Conservation (phyloP, 2,113 vertebrate species). For the Natator depressus region DNA sequence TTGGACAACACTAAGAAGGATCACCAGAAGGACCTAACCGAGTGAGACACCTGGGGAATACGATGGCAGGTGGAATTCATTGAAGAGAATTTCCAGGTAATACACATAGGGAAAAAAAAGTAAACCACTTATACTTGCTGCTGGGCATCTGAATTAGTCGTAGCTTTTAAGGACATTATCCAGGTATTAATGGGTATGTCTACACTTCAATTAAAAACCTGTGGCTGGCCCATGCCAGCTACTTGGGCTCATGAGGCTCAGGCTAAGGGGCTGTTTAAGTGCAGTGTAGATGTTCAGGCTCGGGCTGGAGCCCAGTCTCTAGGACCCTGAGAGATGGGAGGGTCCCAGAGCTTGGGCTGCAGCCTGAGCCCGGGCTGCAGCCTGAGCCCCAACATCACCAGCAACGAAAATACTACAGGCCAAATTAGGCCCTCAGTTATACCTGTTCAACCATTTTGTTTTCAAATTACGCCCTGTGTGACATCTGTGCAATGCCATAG, state of each 20-base stretch:
- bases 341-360: not conserved
- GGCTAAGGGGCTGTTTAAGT: not conserved
- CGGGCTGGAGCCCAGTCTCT: not conserved
- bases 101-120: constrained; percentile 35
- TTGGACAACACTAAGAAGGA: not conserved
- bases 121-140: constrained; percentile 54
- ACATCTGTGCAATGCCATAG: not conserved
- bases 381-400: not conserved
- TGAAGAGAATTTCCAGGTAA: constrained; percentile 43
- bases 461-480: not conserved
- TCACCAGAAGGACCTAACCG: constrained; percentile 22
- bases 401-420: not conserved
- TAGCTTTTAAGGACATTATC: constrained; percentile 46
- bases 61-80: not conserved
- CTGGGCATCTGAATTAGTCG: constrained; percentile 63
- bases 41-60: not conserved
- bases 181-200: not conserved
- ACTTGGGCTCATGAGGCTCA: not conserved
- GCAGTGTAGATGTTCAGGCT: not conserved
- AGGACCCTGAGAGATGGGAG: not conserved
- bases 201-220: not conserved
- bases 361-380: not conserved
- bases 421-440: not conserved
- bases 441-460: not conserved
- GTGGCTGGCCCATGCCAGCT: not conserved